phyloP scores from a whole-genome alignment of 2,113 vertebrate species.

The Chaetops frenatus region DNA sequence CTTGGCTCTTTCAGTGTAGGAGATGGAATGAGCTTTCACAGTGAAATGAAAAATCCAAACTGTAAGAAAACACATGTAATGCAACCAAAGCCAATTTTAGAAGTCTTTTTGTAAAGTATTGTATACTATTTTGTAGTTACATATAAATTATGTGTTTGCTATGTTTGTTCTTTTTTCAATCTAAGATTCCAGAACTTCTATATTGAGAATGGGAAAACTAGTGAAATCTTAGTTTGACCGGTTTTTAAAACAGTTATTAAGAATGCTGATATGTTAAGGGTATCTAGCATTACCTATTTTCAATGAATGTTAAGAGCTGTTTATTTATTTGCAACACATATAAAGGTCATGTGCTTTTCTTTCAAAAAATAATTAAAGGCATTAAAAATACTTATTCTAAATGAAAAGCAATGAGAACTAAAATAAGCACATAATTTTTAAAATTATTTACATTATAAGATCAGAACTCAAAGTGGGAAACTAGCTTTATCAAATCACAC shows the following conservation, averaged over 20 bases:
- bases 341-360: not conserved
- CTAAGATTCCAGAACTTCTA: not conserved
- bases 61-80: not conserved
- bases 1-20: not conserved
- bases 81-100: conserved; percentile 13
- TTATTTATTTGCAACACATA: not conserved
- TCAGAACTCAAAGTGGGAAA: not conserved
- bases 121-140: not conserved
- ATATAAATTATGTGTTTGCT: not conserved
- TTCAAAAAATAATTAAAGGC: not conserved
- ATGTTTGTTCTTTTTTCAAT: not conserved
- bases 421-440: not conserved
- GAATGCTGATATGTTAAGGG: not conserved
- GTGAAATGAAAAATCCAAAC: conserved; percentile 47
- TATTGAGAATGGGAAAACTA: not conserved
- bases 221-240: not conserved
- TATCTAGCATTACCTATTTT: not conserved
- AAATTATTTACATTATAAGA: not conserved
- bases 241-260: not conserved
- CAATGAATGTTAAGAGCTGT: not conserved
- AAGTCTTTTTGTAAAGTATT: not conserved
- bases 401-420: not conserved
- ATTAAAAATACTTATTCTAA: not conserved
- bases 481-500: not conserved
- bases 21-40: conserved; percentile 24